Percentiles rank a stretch among this genome's conserved stretches.
These are phyloP conservation scores for Melieria picta DNA, from an alignment of 2,888 invertebrate species.

Conservation along the genomic window DNA sequence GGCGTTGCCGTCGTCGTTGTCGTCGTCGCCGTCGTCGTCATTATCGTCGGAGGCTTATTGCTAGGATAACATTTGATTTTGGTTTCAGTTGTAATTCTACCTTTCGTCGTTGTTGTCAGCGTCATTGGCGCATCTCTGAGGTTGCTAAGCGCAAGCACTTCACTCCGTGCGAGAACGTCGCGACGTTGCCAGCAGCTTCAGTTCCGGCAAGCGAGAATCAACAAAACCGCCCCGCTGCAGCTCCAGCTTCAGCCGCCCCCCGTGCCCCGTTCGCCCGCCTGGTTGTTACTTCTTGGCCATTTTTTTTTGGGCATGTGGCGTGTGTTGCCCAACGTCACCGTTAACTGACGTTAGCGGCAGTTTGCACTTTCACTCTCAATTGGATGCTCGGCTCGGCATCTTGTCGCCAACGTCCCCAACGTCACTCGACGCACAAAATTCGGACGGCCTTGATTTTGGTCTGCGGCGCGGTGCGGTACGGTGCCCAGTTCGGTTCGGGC, in stretches of 20 bases:
- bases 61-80: conserved; percentile 67
- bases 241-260: no score
- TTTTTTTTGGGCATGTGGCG: conserved; percentile 22
- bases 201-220: no score
- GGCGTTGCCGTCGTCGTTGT: conserved; percentile 34
- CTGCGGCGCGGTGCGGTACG: conserved; percentile 2
- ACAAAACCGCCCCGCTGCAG: no score
- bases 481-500: conserved; percentile 23
- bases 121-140: conserved; percentile 41
- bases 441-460: conserved; percentile 41
- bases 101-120: conserved; percentile 63
- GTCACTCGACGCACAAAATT: conserved; percentile 36
- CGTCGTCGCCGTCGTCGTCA: conserved; percentile 50
- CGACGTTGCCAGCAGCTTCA: no score
- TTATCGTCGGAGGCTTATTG: conserved; percentile 63
- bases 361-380: conserved; percentile 58
- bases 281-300: background rate
- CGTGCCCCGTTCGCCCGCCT: no score
- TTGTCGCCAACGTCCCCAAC: conserved; percentile 10
- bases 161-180: background rate
- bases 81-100: conserved; percentile 68
- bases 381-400: conserved; percentile 44
- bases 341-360: conserved; percentile 41
- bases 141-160: conserved; percentile 62
- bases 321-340: conserved; percentile 19